A percentile compares a stretch with the other conserved stretches of the same genome.
These are phyloP conservation scores for Gouania willdenowi DNA, from an alignment of 2,797 vertebrate species.

Conservation along the genomic window DNA sequence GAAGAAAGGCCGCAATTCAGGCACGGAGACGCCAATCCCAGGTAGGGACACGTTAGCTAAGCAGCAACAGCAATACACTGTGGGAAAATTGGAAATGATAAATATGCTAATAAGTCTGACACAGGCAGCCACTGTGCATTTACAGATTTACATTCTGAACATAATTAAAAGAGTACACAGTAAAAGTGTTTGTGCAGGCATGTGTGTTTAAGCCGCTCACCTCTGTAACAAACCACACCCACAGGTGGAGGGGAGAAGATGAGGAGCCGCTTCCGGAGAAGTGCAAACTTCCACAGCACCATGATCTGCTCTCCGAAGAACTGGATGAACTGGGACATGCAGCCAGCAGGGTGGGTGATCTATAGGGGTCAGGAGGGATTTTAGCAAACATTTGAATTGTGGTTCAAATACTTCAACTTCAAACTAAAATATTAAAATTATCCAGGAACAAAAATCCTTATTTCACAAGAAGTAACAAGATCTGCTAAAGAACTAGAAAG, in stretches of 20 bases:
- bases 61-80: constrained; percentile 98
- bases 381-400: no score
- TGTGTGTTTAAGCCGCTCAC: constrained; percentile 66
- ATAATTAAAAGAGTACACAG: no score
- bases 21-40: constrained; percentile 86
- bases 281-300: constrained; percentile 95
- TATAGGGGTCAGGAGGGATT: constrained; percentile 40
- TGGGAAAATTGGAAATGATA: neutral
- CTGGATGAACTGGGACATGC: constrained; percentile 99
- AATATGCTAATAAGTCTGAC: no score
- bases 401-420: no score
- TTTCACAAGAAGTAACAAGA: no score
- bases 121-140: no score
- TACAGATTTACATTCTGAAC: neutral
- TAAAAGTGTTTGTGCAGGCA: neutral
- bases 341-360: constrained; percentile 98
- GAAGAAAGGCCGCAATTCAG: constrained; percentile 95
- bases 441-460: no score
- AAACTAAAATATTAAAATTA: no score
- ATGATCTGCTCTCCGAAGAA: constrained; percentile 99
- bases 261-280: constrained; percentile 93
- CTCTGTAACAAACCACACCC: constrained; percentile 96
- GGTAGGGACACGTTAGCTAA: constrained; percentile 94
- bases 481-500: no score
- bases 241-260: constrained; percentile 97